Conservation (phyloP, 2,113 vertebrate genomes). For the Trematomus loennbergii region DNA sequence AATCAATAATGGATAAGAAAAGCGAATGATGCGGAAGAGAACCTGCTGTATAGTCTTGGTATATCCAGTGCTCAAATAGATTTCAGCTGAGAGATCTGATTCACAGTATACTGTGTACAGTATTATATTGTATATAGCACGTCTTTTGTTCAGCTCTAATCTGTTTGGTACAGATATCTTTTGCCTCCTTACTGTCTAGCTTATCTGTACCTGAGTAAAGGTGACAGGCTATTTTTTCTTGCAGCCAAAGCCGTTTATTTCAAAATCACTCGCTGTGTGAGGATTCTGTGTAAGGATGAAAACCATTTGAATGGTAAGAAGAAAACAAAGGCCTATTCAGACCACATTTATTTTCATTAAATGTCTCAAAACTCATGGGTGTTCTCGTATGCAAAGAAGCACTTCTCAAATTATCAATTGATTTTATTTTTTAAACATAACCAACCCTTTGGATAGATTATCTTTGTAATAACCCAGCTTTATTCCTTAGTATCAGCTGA, state of each 20-base stretch:
- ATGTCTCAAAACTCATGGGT: constrained; percentile 58
- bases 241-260: constrained; percentile 25
- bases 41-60: not conserved
- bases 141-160: constrained; percentile 38
- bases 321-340: constrained; percentile 61
- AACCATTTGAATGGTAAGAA: constrained; percentile 26
- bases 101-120: not conserved
- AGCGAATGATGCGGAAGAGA: constrained; percentile 27
- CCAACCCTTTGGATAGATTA: constrained; percentile 83
- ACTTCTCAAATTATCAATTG: constrained; percentile 75
- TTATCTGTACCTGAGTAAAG: constrained; percentile 38
- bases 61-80: constrained; percentile 2
- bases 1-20: constrained; percentile 59
- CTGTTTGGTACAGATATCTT: constrained; percentile 16
- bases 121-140: not conserved
- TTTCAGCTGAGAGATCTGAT: constrained; percentile 10
- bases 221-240: constrained; percentile 35
- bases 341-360: constrained; percentile 61
- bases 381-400: constrained; percentile 65
- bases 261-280: not conserved
- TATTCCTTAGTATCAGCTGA: constrained; percentile 85
- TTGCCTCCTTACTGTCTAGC: constrained; percentile 2
- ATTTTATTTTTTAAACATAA: constrained; percentile 73
- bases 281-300: constrained; percentile 31
- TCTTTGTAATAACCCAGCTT: constrained; percentile 84